A percentile compares a stretch with the other conserved stretches of the same genome.
These are phyloP conservation scores for Dendroctonus ponderosae DNA, from an alignment of 1,140 invertebrate genomes.

Conservation along the genomic window DNA sequence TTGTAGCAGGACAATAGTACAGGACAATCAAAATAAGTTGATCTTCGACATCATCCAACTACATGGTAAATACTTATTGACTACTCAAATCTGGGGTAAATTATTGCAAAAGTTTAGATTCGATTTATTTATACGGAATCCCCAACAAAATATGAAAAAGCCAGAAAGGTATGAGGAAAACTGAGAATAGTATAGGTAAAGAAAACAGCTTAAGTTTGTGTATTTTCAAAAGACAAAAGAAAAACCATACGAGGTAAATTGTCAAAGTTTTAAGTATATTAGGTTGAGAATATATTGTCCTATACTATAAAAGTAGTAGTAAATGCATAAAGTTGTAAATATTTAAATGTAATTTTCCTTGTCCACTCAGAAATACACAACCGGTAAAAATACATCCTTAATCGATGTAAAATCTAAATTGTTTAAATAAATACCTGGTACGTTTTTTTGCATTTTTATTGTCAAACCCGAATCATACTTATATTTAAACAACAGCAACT, in stretches of 20 bases:
- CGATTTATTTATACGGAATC: no score
- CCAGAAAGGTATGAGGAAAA: background rate
- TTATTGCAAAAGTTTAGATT: background rate
- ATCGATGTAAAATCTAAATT: slow-evolving; percentile 21
- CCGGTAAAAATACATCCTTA: slow-evolving; percentile 15
- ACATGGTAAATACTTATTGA: background rate
- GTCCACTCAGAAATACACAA: background rate
- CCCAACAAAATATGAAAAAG: background rate
- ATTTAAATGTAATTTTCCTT: slow-evolving; percentile 6
- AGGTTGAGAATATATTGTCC: background rate
- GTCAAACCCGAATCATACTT: no score
- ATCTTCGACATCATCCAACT: background rate
- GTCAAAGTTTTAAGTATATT: background rate
- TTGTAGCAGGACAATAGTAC: background rate
- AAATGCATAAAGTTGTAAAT: background rate
- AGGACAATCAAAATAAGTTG: background rate
- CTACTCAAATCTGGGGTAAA: background rate
- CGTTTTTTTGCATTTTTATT: background rate
- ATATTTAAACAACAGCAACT: no score
- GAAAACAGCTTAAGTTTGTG: no score
- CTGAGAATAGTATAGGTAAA: background rate
- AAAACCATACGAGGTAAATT: no score
- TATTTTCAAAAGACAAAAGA: no score
- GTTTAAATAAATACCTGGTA: slow-evolving; percentile 22
- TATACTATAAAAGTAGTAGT: background rate